Conservation (phyloP, 2,113 vertebrate genomes). For the Hyperopisus bebe region DNA sequence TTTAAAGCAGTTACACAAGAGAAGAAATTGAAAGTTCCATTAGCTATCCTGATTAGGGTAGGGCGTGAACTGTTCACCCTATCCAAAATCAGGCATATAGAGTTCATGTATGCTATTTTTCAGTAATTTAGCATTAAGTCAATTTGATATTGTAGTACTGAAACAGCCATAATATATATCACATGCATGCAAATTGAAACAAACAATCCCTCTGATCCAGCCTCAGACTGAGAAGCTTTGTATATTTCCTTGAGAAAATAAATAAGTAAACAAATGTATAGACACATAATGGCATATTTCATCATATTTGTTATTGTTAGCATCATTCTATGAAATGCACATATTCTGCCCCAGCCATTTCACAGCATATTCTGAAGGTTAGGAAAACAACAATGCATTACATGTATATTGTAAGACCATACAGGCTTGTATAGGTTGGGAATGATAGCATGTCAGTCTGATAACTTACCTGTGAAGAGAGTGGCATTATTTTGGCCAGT, state of each 20-base stretch:
- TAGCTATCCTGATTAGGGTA: background rate
- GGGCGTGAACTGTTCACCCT: background rate
- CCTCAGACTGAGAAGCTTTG: slow-evolving; percentile 45
- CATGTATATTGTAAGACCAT: background rate
- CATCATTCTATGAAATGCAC: background rate
- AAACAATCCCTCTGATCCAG: background rate
- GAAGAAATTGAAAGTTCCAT: background rate
- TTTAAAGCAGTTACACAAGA: background rate
- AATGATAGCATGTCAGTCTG: background rate
- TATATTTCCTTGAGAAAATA: slow-evolving; percentile 46
- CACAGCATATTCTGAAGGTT: background rate
- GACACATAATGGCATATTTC: slow-evolving; percentile 24
- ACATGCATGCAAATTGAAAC: background rate
- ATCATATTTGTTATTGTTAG: background rate
- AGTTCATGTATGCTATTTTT: background rate
- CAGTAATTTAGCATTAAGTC: background rate
- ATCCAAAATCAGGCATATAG: background rate
- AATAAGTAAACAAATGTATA: slow-evolving; percentile 53
- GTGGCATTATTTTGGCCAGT: background rate
- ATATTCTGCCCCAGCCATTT: background rate
- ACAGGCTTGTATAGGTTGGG: background rate
- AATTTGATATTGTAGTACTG: background rate
- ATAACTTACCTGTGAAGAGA: background rate
- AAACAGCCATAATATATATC: background rate
- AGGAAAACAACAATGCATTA: background rate